Evolutionary conservation across 2,888 invertebrate genomes (phyloP), one percentile per base, ranked within the genome.

Genomic region (Silvanus unidentatus): DNA sequence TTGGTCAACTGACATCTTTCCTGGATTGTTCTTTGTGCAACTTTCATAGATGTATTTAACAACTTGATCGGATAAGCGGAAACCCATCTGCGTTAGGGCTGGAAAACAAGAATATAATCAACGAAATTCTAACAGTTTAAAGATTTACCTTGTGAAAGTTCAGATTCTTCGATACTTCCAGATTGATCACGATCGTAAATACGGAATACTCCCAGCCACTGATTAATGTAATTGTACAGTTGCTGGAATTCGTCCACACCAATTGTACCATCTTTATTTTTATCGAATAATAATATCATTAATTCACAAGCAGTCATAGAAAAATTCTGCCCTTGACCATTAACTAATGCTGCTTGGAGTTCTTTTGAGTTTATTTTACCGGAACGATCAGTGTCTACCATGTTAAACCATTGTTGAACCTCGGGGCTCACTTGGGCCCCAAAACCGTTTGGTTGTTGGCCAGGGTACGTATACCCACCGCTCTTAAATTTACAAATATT

Each of bases 211-310:
- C 80, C 76, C 40, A 90, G 72, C 94, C 94, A 94, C 56, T 93
- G 86, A 70, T 92, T 92, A 28, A 94, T 82, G 63, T 93, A 94
- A 44, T 80, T 83, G 71, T 87, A 94, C 13, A 93, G 75, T 59
- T 88, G 85, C 67, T 88, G 86, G 66, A 94, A 94, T 69, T 92
- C 92, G 53, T 79, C 77, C 1, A 91, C 59, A 65, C 89, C 87
- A 54, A 94, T 91, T 15, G 85, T 84, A n/a, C 91, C 92, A 54
- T 80, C 82, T 48, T 82, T 82, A 62, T 91, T 88, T 58, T 81
- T 81, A 65, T 93, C 92, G 70, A 94, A 94, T 88, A 94, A 88
- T 43, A 87, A 84, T 57, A 94, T 90, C 92, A 94, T 92, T 16
- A 93, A 75, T 57, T 81, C 81, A 67, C 92, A 93, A 6, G 91